Percentiles rank a stretch among this genome's conserved stretches.
These are phyloP conservation scores for Orchesella cincta DNA, from an alignment of 1,140 invertebrate species.

Conservation along the genomic window DNA sequence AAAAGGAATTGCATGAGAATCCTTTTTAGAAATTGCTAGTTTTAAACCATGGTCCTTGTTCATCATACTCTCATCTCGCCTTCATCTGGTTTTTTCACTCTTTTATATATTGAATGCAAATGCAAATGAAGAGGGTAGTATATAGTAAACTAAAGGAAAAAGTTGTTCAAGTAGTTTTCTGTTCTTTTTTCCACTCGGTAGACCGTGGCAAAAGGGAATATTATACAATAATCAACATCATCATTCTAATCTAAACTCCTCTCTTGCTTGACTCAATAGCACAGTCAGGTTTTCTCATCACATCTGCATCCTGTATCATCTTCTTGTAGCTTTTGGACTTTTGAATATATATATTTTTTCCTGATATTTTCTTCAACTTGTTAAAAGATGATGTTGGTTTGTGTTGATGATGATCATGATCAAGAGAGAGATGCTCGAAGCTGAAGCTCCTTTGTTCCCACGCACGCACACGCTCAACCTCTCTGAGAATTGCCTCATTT, in stretches of 20 bases:
- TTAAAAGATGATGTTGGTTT: not conserved
- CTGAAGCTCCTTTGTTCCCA: not conserved
- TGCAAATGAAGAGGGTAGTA: not conserved
- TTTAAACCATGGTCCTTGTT: too few species aligned
- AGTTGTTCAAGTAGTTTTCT: not conserved
- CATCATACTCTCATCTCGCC: not conserved
- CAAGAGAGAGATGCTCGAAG: not conserved
- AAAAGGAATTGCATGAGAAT: not conserved
- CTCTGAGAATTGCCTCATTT: too few species aligned
- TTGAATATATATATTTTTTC: not conserved
- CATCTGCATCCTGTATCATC: slow-evolving; percentile 2
- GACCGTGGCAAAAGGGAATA: slow-evolving; percentile 2
- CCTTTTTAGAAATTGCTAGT: not conserved
- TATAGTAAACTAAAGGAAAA: too few species aligned
- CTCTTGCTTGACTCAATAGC: not conserved
- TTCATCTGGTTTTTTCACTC: not conserved
- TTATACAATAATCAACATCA: not conserved
- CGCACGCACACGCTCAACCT: not conserved
- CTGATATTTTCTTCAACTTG: not conserved
- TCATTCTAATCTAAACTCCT: not conserved
- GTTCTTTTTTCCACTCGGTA: not conserved
- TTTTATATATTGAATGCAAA: not conserved
- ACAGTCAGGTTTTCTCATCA: not conserved
- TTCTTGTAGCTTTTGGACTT: not conserved
- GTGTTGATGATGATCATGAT: not conserved